Base-by-base conservation (phyloP, 2,888 invertebrate genomes). In the Melipona bicolor region DNA sequence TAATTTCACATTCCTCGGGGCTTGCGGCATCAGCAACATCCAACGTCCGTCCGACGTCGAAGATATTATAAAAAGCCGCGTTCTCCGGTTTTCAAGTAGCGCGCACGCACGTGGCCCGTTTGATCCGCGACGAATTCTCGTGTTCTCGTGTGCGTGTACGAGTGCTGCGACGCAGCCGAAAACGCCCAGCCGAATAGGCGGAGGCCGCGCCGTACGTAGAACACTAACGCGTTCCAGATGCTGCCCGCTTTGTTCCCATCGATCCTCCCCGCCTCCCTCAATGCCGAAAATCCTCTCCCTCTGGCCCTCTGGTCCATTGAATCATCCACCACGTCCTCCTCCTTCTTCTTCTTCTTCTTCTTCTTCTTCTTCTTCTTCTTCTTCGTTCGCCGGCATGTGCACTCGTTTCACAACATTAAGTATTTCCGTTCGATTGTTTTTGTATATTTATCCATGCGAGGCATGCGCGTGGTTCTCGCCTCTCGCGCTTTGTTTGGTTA, bases 181-280 rank as follows among this genome's bases (percentile, higher is more conserved):
- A 43, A 43, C 43, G 43, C 43, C 43, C 43, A 43, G 11, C 43
- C 78, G 75, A 81, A 76, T 87, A 43, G 74, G 79, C 80, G 84
- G 84, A 86, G 86, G 81, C 85, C 84, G 84, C 84, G 83, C 85
- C 84, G 88, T 81, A 88, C 90, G 88, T 86, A 87, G 88, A 90
- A 91, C 90, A 91, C 91, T 94, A 93, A 94, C 93, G 93, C 93
- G 93, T 93, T 94, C 94, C 93, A 94, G 94, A 93, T 94, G 93
- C 92, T 91, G 91, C 84, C 75, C 80, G 93, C 93, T 93, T 94
- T 94, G 93, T 94, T 93, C 93, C 91, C 93, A 92, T 91, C 90
- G 90, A 65, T 80, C 75, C 81, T 52, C 76, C 24, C 62, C 43
- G 43, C 43, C 83, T 83, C 85, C 84, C 80, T 84, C 80, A 69